Conservation (phyloP, 2,113 vertebrate species). For the Platycercus adscitus region DNA sequence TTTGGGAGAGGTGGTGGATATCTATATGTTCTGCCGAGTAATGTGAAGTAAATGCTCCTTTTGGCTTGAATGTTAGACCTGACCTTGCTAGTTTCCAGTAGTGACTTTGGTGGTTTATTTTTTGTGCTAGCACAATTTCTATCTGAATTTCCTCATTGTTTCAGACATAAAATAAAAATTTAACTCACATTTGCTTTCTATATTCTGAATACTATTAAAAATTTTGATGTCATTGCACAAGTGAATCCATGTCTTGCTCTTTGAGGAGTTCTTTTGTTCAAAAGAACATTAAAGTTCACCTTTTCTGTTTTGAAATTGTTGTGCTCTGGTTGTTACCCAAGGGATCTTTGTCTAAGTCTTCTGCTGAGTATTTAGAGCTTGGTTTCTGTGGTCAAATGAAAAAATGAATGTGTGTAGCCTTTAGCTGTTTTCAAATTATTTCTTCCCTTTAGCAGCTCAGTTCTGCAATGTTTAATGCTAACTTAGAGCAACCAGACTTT, state of each 20-base stretch:
- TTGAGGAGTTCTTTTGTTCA: neutral
- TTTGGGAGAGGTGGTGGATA: neutral
- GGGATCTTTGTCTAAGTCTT: neutral
- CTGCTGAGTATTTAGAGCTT: neutral
- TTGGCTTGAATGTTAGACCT: neutral
- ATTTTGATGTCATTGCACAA: neutral
- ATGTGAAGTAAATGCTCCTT: neutral
- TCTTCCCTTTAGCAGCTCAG: conserved; percentile 35
- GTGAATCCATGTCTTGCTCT: neutral
- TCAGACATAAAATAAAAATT: neutral
- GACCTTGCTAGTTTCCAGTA: neutral
- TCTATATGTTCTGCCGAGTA: conserved; percentile 32
- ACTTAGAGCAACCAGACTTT: conserved; percentile 16
- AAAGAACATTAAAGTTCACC: neutral
- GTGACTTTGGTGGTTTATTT: neutral
- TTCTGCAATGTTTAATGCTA: neutral
- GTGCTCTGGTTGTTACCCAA: neutral
- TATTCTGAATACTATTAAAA: neutral
- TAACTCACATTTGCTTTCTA: neutral
- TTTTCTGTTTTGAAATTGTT: neutral
- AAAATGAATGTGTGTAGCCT: neutral
- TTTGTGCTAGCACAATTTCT: neutral
- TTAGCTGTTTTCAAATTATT: neutral
- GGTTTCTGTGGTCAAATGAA: conserved; percentile 41
- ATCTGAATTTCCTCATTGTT: neutral